Conservation (phyloP, 2,797 vertebrate species). For the Salarias fasciatus region DNA sequence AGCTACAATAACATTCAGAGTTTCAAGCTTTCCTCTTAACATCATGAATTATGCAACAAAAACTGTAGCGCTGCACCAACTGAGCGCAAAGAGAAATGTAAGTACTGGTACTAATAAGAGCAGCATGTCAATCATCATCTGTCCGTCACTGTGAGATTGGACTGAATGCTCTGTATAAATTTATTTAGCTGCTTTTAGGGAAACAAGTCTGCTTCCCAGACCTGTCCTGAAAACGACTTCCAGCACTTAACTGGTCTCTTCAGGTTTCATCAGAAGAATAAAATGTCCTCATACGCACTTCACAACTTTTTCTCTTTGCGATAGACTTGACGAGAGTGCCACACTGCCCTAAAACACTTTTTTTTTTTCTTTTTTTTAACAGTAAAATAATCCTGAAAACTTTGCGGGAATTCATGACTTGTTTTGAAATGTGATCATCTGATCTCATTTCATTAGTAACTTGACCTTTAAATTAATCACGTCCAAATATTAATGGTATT, state of each 20-base stretch:
- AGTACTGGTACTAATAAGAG: too few relatives aligned
- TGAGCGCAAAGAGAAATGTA: background rate
- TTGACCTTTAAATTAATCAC: background rate
- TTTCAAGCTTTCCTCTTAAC: background rate
- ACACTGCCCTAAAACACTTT: background rate
- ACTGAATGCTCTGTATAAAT: background rate
- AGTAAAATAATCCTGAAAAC: background rate
- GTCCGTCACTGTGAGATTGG: constrained; percentile 1
- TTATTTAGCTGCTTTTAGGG: background rate
- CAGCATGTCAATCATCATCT: background rate
- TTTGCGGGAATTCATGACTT: too few relatives aligned
- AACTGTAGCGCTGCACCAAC: background rate
- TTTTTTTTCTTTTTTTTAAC: background rate
- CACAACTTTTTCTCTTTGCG: background rate
- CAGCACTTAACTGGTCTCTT: constrained; percentile 2
- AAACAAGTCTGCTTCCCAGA: background rate
- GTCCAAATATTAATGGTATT: constrained; percentile 4
- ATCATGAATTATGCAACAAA: constrained; percentile 18
- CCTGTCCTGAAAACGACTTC: background rate
- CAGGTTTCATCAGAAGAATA: constrained; percentile 1
- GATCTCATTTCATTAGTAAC: background rate
- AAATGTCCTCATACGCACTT: background rate
- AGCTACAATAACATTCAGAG: constrained; percentile 10
- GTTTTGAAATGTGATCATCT: too few relatives aligned
- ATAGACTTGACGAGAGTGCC: background rate